These are phyloP conservation scores for Scrobipalpa costella DNA, from an alignment of 2,888 invertebrate genomes.

Conservation along the genomic window DNA sequence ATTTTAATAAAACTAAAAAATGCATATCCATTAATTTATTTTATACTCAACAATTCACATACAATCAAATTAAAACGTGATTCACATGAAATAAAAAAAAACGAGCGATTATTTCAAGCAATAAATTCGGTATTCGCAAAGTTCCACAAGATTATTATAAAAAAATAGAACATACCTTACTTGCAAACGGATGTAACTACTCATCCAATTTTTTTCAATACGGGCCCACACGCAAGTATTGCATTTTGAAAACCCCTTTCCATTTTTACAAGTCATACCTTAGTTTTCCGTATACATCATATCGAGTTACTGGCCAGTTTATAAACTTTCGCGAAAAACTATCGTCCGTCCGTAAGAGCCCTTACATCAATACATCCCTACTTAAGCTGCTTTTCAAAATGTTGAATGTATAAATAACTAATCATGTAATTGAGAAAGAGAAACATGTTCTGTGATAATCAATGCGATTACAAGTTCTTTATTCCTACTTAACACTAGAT, in stretches of 20 bases:
- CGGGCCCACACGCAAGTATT: too few relatives aligned
- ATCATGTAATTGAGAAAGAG: not conserved
- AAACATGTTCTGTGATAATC: not conserved
- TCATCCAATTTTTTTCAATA: too few relatives aligned
- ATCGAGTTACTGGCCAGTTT: not conserved
- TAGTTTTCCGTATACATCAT: not conserved
- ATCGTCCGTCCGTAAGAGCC: not conserved
- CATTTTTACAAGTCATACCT: not conserved
- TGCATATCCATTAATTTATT: conserved; percentile 18
- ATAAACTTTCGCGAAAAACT: not conserved
- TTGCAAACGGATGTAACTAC: too few relatives aligned
- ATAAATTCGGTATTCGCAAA: too few relatives aligned
- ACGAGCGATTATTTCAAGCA: not conserved
- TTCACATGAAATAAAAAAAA: not conserved
- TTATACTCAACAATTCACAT: conserved; percentile 29
- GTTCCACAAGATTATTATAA: not conserved
- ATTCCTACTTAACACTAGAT: conserved; percentile 13
- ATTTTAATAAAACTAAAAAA: conserved; percentile 3
- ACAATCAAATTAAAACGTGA: conserved; percentile 21
- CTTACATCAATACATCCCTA: not conserved
- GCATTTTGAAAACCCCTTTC: not conserved
- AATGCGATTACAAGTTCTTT: too few relatives aligned
- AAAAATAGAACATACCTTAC: too few relatives aligned
- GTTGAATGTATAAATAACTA: too few relatives aligned
- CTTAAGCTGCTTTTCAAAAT: too few relatives aligned